These are phyloP conservation scores for Anorthoa munda DNA, from an alignment of 2,888 invertebrate genomes.

Conservation along the genomic window DNA sequence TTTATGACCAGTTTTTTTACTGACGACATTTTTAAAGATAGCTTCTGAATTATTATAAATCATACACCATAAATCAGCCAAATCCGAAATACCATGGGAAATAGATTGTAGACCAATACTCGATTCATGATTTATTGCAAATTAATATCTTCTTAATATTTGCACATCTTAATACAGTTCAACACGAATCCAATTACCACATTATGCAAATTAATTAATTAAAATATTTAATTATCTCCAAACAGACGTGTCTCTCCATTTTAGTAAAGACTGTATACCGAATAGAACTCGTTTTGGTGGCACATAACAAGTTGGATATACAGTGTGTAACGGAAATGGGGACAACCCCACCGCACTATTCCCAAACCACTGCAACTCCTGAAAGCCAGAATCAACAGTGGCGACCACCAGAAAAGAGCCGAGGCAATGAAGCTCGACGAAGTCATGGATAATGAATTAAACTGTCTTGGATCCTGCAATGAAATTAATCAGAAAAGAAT, in stretches of 20 bases:
- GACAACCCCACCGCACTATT: no score
- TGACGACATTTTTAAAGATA: neutral
- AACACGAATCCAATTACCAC: constrained; percentile 7
- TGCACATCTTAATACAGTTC: constrained; percentile 21
- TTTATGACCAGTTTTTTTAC: neutral
- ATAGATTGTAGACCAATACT: constrained; percentile 6
- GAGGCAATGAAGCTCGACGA: no score
- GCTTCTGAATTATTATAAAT: neutral
- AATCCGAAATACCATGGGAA: neutral
- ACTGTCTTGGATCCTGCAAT: no score
- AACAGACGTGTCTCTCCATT: constrained; percentile 18
- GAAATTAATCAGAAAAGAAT: no score
- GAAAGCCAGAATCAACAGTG: no score
- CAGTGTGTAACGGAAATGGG: no score
- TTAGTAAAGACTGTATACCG: constrained; percentile 15
- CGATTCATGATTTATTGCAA: constrained; percentile 26
- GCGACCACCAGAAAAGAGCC: no score
- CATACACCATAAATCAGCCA: neutral
- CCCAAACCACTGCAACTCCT: no score
- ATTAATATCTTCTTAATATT: constrained; percentile 24
- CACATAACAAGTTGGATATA: constrained; percentile 2
- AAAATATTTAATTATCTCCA: constrained; percentile 28
- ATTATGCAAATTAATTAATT: constrained; percentile 49
- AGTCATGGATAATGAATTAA: no score
- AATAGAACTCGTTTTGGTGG: constrained; percentile 11